Evolutionary conservation across 2,797 vertebrate species (phyloP).

Genomic region (Danionella dracula): DNA sequence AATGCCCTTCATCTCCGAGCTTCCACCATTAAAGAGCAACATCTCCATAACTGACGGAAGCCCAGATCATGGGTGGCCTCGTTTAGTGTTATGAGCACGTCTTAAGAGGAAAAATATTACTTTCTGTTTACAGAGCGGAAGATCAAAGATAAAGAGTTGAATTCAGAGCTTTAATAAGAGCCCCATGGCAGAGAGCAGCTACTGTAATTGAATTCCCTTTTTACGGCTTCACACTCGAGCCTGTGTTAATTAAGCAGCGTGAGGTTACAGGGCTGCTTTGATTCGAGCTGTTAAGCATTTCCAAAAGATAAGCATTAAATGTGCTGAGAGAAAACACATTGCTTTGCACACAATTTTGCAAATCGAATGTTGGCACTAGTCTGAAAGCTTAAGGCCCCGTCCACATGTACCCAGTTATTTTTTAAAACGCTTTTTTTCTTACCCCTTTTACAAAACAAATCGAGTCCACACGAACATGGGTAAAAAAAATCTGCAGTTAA

Average conservation of each 20-base stretch:
- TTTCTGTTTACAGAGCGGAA: constrained; percentile 37
- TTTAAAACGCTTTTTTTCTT: too few species aligned
- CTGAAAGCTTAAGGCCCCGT: too few species aligned
- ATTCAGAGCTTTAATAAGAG: constrained; percentile 19
- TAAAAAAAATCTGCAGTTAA: too few species aligned
- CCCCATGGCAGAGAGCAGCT: neutral
- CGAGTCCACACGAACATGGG: too few species aligned
- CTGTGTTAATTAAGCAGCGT: constrained; percentile 4
- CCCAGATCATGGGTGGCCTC: constrained; percentile 44
- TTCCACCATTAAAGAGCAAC: too few species aligned
- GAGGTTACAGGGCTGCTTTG: neutral
- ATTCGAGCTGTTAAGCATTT: constrained; percentile 5
- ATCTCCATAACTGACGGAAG: constrained; percentile 32
- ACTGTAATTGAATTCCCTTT: constrained; percentile 13
- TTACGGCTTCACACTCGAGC: constrained; percentile 7
- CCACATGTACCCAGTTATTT: too few species aligned
- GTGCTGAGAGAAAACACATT: too few species aligned
- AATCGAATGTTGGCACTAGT: too few species aligned
- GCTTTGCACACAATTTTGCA: neutral
- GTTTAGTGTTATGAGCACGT: constrained; percentile 39
- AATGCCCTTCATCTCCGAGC: too few species aligned
- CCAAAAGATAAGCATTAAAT: neutral
- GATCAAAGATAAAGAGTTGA: constrained; percentile 37
- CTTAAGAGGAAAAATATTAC: constrained; percentile 17
- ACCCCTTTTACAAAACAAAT: too few species aligned